Evolutionary conservation across 2,888 invertebrate species (phyloP), one percentile per base, ranked within the genome.

Genomic region (Leucania comma): DNA sequence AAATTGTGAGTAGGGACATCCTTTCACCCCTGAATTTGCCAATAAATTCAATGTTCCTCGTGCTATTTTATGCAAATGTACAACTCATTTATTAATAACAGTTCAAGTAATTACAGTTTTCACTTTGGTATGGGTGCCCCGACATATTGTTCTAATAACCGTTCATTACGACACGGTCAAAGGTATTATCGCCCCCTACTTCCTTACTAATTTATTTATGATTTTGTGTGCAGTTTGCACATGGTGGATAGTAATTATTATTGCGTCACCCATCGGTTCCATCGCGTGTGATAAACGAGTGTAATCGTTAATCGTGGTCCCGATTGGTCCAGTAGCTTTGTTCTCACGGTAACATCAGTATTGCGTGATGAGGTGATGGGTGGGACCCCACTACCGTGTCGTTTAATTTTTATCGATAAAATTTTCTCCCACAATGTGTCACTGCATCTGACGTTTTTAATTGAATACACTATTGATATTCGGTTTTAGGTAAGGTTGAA

Each of bases 341-440:
- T 93, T 94, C 93, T 90, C 94, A 94, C 93, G 93, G 86, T 80
- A 68, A 70, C 86, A 85, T 90, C 87, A 91, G 90, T 91, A 78
- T 81, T 61, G 78, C 82, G 78, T 81, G 78, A 67, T 81, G 66
- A 50, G 90, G 92, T 88, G 80, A 86, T 68, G 63, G 73, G 66
- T 88, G 88, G 89, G 89, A 89, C 87, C 66, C 78, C 73, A 72
- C 82, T 48, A 22, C 62, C 53, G 54, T 48, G 79, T 87, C 84
- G 82, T 85, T 88, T 83, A 81, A 83, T 85, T 88, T 77, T 68
- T 76, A 75, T 78, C 57, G 68, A 51, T 75, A 68, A 84, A 79
- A 4, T 68, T 35, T 35, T 65, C 75, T 83, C 69, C 51, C 75
- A 72, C 62, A 75, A 62, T 63, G 63, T 75, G 57, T 75, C 63